Percentiles rank a stretch among this genome's conserved stretches.
Evolutionary conservation across 2,113 vertebrate genomes (phyloP).

Genomic region (Noturus placidus): DNA sequence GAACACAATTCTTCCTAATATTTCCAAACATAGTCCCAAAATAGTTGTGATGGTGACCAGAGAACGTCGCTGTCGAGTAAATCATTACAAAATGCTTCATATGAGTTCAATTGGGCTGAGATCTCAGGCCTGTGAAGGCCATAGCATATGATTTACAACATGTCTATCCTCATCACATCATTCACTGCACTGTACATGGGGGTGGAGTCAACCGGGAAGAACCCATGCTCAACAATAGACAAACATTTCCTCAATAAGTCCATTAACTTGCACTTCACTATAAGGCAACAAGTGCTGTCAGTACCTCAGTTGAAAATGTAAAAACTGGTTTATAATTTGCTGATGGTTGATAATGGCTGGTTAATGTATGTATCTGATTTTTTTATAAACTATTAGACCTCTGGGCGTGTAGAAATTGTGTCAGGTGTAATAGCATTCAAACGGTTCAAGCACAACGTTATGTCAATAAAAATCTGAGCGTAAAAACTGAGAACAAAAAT

Average conservation of each 20-base stretch:
- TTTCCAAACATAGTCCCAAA: not conserved
- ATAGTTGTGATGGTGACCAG: not conserved
- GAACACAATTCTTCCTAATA: not conserved
- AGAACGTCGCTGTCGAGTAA: not conserved
- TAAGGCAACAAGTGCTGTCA: too few species aligned
- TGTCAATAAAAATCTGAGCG: not conserved
- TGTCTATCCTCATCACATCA: not conserved
- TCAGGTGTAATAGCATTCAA: not conserved
- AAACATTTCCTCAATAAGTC: not conserved
- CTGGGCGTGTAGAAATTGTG: not conserved
- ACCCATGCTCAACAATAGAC: not conserved
- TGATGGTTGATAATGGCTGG: too few species aligned
- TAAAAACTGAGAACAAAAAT: not conserved
- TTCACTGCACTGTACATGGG: not conserved
- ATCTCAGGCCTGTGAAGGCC: not conserved
- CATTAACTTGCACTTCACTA: not conserved
- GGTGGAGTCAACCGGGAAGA: too few species aligned
- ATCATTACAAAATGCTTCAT: not conserved
- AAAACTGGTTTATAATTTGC: too few species aligned
- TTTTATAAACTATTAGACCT: not conserved
- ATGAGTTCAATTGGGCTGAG: not conserved
- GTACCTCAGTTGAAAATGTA: too few species aligned
- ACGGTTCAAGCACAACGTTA: not conserved
- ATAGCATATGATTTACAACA: not conserved
- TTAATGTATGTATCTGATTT: not conserved